Base-by-base conservation (phyloP, 1,140 invertebrate species). In the Antheraea pernyi region DNA sequence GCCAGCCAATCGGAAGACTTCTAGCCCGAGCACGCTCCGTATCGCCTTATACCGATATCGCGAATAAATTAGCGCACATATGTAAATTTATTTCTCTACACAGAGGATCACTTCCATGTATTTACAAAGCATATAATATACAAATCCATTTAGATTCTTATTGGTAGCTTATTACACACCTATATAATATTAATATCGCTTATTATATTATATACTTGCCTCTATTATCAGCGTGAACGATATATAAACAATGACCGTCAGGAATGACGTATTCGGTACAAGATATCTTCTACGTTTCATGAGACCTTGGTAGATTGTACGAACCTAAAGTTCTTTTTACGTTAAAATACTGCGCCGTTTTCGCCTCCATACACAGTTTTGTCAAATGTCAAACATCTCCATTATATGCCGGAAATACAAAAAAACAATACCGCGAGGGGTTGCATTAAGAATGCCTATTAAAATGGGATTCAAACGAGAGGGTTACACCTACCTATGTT, bases 11-110 rank as follows among this genome's bases (percentile, higher is more conserved):
- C 66, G 74, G 75, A 80, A 69, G 59, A 76, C 70, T 79, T 83
- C 79, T 82, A 84, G 79, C 79, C 81, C 53, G 70, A 72, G 67
- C 76, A 70, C 77, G 70, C 76, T 81, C 72, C 78, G 82, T 79
- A 71, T 70, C 71, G 73, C 60, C 76, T 67, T 69, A 73, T 63
- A 77, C 73, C 72, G 74, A 73, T 80, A 74, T 87, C 77, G 87
- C 85, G 85, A 89, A 91, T 88, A 88, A 75, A 87, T 90, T 89
- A 78, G 80, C 85, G 74, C 77, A 79, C 75, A 67, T 69, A 62
- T 71, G 71, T 69, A 80, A 71, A 72, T 80, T 75, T 75, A 61
- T 73, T 63, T 22, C 18, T 66, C 59, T 59, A 36, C 59, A 59
- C 58, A 36, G 11, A 39, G 10, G 30, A 42, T 46, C 22, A 39